These are phyloP conservation scores for Neodiprion virginianus DNA, from an alignment of 1,140 invertebrate species.

Conservation along the genomic window DNA sequence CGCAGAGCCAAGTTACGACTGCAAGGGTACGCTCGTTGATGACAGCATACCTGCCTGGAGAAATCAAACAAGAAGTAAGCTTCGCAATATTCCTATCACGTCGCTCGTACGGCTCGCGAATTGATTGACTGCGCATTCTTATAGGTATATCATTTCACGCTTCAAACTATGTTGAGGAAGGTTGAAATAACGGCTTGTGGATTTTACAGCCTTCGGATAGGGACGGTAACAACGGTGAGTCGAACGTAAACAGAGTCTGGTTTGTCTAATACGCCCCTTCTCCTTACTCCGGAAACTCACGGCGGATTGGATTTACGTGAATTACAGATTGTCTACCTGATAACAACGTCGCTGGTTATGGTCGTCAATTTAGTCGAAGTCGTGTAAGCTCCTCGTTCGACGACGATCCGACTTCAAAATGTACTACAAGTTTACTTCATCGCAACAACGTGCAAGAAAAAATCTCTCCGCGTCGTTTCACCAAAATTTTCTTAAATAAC, in stretches of 20 bases:
- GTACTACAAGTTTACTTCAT: too few species aligned
- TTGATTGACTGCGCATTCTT: constrained; percentile 1
- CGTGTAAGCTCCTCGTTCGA: neutral
- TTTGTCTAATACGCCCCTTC: neutral
- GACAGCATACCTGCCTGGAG: neutral
- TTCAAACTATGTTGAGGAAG: constrained; percentile 5
- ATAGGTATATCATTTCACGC: constrained; percentile 5
- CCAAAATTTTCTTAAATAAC: too few species aligned
- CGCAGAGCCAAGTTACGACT: neutral
- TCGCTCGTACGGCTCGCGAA: constrained; percentile 1
- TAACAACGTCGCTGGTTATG: neutral
- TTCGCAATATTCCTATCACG: neutral
- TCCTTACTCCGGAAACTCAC: neutral
- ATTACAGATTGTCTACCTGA: constrained; percentile 1
- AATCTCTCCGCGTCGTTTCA: too few species aligned
- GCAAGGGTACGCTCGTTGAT: neutral
- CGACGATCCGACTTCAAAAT: too few species aligned
- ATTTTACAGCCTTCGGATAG: neutral
- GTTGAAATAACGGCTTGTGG: constrained; percentile 7
- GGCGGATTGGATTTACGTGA: neutral
- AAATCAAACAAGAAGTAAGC: constrained; percentile 3
- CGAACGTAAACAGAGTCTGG: neutral
- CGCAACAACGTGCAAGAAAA: too few species aligned
- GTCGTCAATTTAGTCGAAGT: neutral
- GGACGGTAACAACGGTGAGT: neutral